Percentiles rank a stretch among this genome's conserved stretches.
These are phyloP conservation scores for Trogon melanurus DNA, from an alignment of 2,113 vertebrate genomes.

Conservation along the genomic window DNA sequence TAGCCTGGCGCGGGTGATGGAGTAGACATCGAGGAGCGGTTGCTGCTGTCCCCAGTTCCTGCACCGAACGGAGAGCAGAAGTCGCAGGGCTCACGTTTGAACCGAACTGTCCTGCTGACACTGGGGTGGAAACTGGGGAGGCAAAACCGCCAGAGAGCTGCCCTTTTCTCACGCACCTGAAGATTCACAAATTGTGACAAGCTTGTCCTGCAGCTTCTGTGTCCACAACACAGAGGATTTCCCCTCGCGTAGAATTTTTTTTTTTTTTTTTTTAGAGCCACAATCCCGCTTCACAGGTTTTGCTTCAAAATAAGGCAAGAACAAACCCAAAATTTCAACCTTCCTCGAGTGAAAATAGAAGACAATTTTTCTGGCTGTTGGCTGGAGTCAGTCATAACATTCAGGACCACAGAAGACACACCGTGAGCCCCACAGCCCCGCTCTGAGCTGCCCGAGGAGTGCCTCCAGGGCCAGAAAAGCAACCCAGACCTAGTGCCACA, in stretches of 20 bases:
- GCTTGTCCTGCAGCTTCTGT: neutral
- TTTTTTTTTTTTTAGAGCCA: neutral
- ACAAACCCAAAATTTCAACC: neutral
- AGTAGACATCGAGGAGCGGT: neutral
- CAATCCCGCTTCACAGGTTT: neutral
- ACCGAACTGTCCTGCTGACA: neutral
- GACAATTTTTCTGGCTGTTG: neutral
- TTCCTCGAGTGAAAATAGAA: neutral
- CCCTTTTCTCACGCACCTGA: neutral
- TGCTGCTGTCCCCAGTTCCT: neutral
- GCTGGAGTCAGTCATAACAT: neutral
- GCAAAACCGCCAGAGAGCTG: neutral
- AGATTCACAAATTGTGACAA: neutral
- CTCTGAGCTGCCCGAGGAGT: neutral
- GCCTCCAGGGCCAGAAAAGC: neutral
- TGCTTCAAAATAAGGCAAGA: fast-evolving
- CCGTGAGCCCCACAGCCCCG: fast-evolving
- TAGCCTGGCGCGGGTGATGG: neutral
- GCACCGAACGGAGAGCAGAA: neutral
- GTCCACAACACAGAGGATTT: neutral
- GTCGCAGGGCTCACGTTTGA: neutral
- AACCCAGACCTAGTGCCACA: neutral
- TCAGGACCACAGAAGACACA: neutral
- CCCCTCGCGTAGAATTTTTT: neutral
- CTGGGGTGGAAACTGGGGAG: neutral